phyloP scores from a whole-genome alignment of 2,888 invertebrate genomes.

The Linnaemya tessellans region DNA sequence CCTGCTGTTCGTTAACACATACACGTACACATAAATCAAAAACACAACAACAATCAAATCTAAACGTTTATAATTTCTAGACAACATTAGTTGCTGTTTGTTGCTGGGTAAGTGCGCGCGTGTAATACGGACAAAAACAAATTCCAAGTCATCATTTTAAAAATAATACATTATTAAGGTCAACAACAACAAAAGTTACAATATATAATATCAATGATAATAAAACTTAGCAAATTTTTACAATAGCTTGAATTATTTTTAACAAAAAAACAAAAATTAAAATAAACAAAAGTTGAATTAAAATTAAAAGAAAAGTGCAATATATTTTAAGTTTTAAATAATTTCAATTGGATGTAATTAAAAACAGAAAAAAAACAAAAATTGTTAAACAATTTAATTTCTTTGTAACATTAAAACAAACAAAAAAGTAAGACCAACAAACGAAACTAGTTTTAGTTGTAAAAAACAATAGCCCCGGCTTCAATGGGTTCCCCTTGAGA shows the following conservation, averaged over 20 bases:
- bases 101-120: conserved; percentile 82
- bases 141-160: conserved; percentile 65
- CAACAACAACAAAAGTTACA: conserved; percentile 37
- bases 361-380: not conserved
- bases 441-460: conserved; percentile 5
- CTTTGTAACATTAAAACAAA: not conserved
- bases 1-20: conserved; percentile 77
- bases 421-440: not conserved
- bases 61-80: conserved; percentile 74
- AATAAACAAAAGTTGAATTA: not conserved
- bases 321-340: conserved; percentile 28
- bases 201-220: conserved; percentile 46
- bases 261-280: conserved; percentile 1
- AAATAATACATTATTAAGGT: conserved; percentile 15
- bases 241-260: conserved; percentile 1
- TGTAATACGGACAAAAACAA: conserved; percentile 77
- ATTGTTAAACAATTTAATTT: not conserved
- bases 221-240: conserved; percentile 31
- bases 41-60: conserved; percentile 61
- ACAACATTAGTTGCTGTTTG: conserved; percentile 82
- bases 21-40: conserved; percentile 42
- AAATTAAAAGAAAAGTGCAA: conserved; percentile 36
- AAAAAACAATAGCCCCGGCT: conserved; percentile 10
- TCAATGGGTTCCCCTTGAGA: conserved; percentile 31
- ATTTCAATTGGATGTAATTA: not conserved